Evolutionary conservation across 30 jellyfish, hydroid and myxozoan species (phyloP), one percentile per base, ranked within the genome.

Genomic region (Euphysa ruthae): DNA sequence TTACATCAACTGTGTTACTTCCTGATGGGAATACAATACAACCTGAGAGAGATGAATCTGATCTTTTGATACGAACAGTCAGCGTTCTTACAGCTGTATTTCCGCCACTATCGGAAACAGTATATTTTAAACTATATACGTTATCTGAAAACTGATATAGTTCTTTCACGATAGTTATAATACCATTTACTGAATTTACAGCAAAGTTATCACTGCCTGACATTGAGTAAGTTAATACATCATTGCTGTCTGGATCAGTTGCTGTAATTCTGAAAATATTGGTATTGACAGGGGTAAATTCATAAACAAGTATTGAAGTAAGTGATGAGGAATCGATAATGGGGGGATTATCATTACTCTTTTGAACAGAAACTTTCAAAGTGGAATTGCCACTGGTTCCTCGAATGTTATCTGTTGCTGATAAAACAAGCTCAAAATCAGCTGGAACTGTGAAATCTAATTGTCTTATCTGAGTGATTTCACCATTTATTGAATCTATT

Each of bases 331-430:
- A 18, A 25, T 29, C 20, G 6, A 4, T 32, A 12, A 94, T 93
- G 4, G 43, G 23, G 49, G 73, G 63, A 63, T 86, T 94, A 55
- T 78, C 61, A 43, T 58, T 58, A 71, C 79, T 72, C 13, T n/a
- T n/a, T n/a, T 32, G 55, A 50, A 86, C 94, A 32, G 35, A 28
- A 13, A 86, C 65, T n/a, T 25, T 51, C 38, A 86, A 63, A 30
- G 77, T 43, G 15, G 74, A 88, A 20, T 31, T 27, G 16, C 66
- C 52, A 26, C 49, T 35, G 49, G 70, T 24, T 4, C 93, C 88
- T 22, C 78, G 85, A 28, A 49, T 73, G n/a, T n/a, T n/a, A 34
- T 81, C 93, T 12, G 74, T 65, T 23, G 96, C 96, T 21, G 55
- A 32, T 42, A 86, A 88, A 10, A 85, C 70, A 63, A 78, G 51